Conservation (phyloP, 2,797 vertebrate genomes). For the Hypotaenidia philippensis region DNA sequence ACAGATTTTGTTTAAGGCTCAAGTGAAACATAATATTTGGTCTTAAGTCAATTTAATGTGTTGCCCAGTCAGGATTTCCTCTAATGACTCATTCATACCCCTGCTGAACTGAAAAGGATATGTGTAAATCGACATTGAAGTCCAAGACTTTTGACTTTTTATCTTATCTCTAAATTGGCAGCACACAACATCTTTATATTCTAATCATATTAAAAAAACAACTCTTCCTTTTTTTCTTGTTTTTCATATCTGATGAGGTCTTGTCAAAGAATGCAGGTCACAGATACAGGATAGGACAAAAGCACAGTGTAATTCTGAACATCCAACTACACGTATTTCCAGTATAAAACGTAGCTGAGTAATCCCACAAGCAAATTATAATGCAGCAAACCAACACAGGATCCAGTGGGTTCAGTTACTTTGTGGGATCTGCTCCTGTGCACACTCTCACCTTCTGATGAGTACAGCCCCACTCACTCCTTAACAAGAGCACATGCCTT, state of each 20-base stretch:
- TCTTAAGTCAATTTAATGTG: slow-evolving; percentile 44
- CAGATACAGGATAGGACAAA: neutral
- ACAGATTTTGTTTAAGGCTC: slow-evolving; percentile 4
- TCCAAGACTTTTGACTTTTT: neutral
- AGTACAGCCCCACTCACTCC: neutral
- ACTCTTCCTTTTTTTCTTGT: neutral
- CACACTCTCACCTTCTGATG: neutral
- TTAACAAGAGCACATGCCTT: neutral
- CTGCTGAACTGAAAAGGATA: slow-evolving; percentile 49
- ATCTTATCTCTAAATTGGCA: neutral
- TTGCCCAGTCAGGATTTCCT: slow-evolving; percentile 57
- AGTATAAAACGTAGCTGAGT: neutral
- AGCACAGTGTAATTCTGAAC: neutral
- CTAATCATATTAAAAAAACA: neutral
- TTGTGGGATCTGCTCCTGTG: neutral
- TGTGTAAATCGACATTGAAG: neutral
- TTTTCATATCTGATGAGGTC: neutral
- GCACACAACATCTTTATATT: neutral
- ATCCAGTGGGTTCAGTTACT: rapidly evolving
- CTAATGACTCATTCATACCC: slow-evolving; percentile 39
- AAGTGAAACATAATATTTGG: slow-evolving; percentile 35
- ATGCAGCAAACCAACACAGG: neutral
- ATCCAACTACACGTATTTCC: neutral
- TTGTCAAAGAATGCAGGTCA: neutral
- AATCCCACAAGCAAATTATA: neutral